phyloP scores from a whole-genome alignment of 2,797 vertebrate species.

The Tragopan temminckii region DNA sequence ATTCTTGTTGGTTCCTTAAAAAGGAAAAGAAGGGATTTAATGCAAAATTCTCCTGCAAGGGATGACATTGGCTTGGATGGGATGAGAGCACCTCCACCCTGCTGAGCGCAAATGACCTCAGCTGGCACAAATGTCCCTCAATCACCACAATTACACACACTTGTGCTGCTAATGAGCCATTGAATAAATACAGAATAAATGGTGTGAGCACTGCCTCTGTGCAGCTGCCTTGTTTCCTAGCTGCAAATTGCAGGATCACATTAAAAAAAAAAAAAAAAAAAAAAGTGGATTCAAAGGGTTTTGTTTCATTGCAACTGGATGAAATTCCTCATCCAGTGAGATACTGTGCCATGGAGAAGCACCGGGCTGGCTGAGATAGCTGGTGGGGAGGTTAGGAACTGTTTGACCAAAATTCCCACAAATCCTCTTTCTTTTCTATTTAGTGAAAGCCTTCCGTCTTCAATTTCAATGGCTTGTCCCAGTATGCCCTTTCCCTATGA shows the following conservation, averaged over 20 bases:
- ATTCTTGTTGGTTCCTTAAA: slow-evolving; percentile 94
- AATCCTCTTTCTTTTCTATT: background rate
- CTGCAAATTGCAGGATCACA: too few species aligned
- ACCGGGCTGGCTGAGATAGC: background rate
- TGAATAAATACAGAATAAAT: background rate
- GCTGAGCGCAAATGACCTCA: background rate
- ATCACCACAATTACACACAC: background rate
- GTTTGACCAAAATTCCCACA: background rate
- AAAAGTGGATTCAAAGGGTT: background rate
- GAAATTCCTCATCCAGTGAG: background rate
- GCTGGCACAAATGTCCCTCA: background rate
- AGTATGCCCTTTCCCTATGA: background rate
- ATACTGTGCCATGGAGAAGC: background rate
- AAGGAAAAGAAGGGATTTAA: background rate
- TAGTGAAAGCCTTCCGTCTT: background rate
- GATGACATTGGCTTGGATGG: background rate
- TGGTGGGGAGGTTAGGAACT: background rate
- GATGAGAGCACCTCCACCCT: background rate
- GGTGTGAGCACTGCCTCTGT: fast-evolving
- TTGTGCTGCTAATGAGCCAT: fast-evolving
- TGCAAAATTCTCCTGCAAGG: background rate
- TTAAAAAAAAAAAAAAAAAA: background rate
- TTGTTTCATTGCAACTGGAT: fast-evolving
- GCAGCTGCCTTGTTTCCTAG: fast-evolving
- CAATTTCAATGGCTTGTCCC: background rate